Base-by-base conservation (phyloP, 2,113 vertebrate genomes). In the Prolemur simus region DNA sequence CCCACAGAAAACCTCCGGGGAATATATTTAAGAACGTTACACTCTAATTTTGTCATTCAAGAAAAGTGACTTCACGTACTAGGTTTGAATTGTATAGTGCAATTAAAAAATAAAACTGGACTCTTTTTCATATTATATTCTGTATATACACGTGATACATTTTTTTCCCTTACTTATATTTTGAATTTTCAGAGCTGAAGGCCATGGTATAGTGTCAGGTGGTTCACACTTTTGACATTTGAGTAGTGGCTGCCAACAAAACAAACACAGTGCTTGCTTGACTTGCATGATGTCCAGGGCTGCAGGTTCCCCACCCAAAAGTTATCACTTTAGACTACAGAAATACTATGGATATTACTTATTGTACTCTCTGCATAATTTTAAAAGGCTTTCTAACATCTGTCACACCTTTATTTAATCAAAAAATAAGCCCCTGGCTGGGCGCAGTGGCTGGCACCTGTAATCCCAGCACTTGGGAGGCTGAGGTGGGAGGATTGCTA, bases 331-430 rank as follows among this genome's bases (percentile, higher is more conserved):
- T 25, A 47, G 37, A 73, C 27, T 15, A 17, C 5, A 20, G 34
- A 5, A 27, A 15, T 6, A 54, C 12, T 37, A 14, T 0, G 63
- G 14, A 7, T 29, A 27, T 14, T 10, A 49, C 20, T 81, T 39
- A 54, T 0, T 56, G 9, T 7, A 29, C 3, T 52, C 1, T 64
- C 29, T 37, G 47, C 20, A 71, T 17, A 45, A 47, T 8, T 63
- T 29, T 37, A 37, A 54, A 56, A 69, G 56, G 2, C 74, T 80
- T 37, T 77, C 5, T 4, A 34, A 10, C 34, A 45, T 34, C 71
- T 45, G 11, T 27, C 29, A 34, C n/a, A 39, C 20, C 14, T 11
- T 64, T 96, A 34, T 37, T 93, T 96, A 93, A 81, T 92, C 96
- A 98, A 96, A 90, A 23, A 94, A 95, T 66, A 93, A 54, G 0